These are phyloP conservation scores for Epinephelus fuscoguttatus DNA, from an alignment of 2,113 vertebrate species.

Conservation along the genomic window DNA sequence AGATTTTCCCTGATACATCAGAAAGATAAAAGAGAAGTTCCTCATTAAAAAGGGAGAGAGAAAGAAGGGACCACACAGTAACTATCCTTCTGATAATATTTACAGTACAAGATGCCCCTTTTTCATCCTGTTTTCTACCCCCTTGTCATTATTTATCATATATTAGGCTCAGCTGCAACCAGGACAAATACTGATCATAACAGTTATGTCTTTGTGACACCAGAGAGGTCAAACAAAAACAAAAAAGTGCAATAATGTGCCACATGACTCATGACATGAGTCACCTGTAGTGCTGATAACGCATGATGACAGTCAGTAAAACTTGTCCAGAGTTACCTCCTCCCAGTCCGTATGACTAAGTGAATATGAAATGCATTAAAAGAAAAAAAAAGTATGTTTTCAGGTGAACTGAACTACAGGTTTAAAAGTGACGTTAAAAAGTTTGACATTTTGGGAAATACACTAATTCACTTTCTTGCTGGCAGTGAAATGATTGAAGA, in stretches of 20 bases:
- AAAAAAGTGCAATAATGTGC: not conserved
- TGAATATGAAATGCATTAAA: too few species aligned
- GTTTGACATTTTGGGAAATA: too few species aligned
- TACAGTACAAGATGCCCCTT: not conserved
- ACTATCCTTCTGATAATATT: not conserved
- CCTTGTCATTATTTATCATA: not conserved
- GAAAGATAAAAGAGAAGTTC: constrained; percentile 13
- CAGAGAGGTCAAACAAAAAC: not conserved
- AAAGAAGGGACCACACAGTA: not conserved
- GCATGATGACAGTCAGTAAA: too few species aligned
- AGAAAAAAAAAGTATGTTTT: too few species aligned
- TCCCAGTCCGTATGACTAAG: too few species aligned
- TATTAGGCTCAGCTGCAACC: not conserved
- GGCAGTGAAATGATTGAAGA: too few species aligned
- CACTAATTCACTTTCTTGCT: too few species aligned
- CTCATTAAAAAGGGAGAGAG: constrained; percentile 21
- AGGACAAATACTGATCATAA: not conserved
- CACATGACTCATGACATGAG: not conserved
- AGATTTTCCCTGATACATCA: not conserved
- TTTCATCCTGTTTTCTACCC: not conserved
- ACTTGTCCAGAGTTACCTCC: too few species aligned
- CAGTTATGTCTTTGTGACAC: not conserved
- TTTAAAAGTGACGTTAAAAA: too few species aligned
- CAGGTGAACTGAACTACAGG: too few species aligned
- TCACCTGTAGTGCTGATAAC: not conserved